These are phyloP conservation scores for Eupeodes luniger DNA, from an alignment of 2,888 invertebrate species.

Conservation along the genomic window DNA sequence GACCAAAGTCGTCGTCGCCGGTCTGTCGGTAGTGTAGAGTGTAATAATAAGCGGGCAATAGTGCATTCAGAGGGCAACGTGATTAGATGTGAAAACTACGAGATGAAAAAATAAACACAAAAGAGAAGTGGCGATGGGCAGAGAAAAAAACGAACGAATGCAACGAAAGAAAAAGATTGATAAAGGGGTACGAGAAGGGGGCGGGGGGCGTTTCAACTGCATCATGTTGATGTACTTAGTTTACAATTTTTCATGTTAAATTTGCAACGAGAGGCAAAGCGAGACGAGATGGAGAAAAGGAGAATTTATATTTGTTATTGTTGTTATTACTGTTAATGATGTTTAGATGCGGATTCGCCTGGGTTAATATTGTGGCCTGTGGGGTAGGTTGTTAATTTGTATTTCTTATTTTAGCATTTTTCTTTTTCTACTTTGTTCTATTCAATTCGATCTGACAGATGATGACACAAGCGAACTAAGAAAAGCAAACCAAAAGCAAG, in stretches of 20 bases:
- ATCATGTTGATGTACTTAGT: constrained; percentile 40
- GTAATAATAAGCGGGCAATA: constrained; percentile 62
- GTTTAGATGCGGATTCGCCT: constrained; percentile 44
- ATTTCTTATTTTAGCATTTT: constrained; percentile 41
- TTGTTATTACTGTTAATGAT: constrained; percentile 20
- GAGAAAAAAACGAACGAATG: neutral
- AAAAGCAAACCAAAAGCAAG: constrained; percentile 9
- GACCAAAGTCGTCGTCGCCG: constrained; percentile 18
- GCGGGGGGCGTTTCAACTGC: constrained; percentile 18
- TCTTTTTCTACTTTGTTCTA: neutral
- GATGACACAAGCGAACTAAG: constrained; percentile 36
- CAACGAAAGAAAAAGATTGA: neutral
- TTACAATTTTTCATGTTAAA: constrained; percentile 46
- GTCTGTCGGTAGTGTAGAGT: constrained; percentile 14
- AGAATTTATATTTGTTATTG: neutral
- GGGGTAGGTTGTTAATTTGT: constrained; percentile 63
- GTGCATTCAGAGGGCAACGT: constrained; percentile 71
- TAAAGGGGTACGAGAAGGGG: neutral
- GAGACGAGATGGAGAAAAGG: neutral
- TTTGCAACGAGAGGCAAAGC: constrained; percentile 29
- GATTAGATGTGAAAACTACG: constrained; percentile 53
- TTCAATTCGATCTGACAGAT: constrained; percentile 32
- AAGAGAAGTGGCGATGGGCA: constrained; percentile 2
- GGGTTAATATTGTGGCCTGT: constrained; percentile 63
- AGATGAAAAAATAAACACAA: neutral